phyloP scores from a whole-genome alignment of 2,888 invertebrate species.

The Pseudoips prasinana region DNA sequence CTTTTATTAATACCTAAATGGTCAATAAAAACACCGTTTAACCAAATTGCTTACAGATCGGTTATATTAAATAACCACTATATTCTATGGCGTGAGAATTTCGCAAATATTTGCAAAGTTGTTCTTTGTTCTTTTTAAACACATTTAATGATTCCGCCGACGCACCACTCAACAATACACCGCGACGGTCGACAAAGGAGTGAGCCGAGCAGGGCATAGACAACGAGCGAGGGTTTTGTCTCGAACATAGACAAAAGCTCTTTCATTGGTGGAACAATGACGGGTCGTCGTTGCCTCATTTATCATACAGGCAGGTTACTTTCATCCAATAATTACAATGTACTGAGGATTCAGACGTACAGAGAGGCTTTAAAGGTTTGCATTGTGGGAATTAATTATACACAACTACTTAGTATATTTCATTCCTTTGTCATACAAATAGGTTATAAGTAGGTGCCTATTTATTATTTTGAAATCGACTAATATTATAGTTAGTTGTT shows the following conservation, averaged over 20 bases:
- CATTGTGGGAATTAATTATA: conserved; percentile 68
- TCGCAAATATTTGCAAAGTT: conserved; percentile 64
- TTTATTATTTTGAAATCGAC: conserved; percentile 17
- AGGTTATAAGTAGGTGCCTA: conserved; percentile 34
- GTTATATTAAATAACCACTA: no score
- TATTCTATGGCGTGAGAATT: conserved; percentile 49
- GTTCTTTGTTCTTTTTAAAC: conserved; percentile 52
- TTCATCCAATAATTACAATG: conserved; percentile 79
- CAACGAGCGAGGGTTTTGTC: conserved; percentile 71
- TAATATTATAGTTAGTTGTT: conserved; percentile 9
- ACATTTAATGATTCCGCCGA: conserved; percentile 68
- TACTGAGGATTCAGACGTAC: conserved; percentile 54
- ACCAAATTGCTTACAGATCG: no score
- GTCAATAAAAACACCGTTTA: no score
- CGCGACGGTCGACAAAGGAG: conserved; percentile 67
- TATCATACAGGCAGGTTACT: conserved; percentile 78
- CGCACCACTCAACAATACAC: conserved; percentile 60
- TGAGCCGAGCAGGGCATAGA: conserved; percentile 65
- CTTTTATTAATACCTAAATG: no score
- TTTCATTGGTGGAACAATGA: conserved; percentile 75
- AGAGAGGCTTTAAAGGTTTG: conserved; percentile 39
- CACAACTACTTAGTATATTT: conserved; percentile 51
- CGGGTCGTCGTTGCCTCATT: conserved; percentile 73
- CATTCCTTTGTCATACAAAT: conserved; percentile 46
- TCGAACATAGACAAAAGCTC: conserved; percentile 73